phyloP scores from a whole-genome alignment of 2,888 invertebrate genomes.

The Drosophila yooni region DNA sequence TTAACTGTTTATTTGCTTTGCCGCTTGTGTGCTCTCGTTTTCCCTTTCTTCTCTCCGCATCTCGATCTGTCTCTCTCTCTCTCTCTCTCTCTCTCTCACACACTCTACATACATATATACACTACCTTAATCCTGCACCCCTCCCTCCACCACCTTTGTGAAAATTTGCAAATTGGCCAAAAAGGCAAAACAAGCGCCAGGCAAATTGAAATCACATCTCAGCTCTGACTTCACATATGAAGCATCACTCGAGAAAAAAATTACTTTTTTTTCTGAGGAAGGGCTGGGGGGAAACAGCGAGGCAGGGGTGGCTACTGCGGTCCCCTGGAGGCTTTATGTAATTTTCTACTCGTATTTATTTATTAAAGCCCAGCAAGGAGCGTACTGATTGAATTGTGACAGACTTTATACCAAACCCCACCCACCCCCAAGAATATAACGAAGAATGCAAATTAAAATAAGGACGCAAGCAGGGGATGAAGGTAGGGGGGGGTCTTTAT shows the following conservation, averaged over 20 bases:
- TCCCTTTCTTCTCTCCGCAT: not conserved
- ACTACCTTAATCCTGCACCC: conserved; percentile 52
- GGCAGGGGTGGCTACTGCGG: conserved; percentile 41
- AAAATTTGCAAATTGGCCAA: conserved; percentile 78
- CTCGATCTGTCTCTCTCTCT: not conserved
- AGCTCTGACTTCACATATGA: conserved; percentile 53
- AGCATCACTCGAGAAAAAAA: conserved; percentile 52
- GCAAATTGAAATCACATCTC: conserved; percentile 75
- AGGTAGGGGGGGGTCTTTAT: not conserved
- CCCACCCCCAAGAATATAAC: conserved; percentile 25
- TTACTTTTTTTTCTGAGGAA: conserved; percentile 44
- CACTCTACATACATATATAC: conserved; percentile 3
- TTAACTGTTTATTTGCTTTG: conserved; percentile 81
- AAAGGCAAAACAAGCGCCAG: conserved; percentile 59
- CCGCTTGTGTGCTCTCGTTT: conserved; percentile 54
- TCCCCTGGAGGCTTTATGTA: conserved; percentile 73
- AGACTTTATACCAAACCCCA: conserved; percentile 37
- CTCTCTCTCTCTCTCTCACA: not conserved
- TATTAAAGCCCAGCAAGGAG: conserved; percentile 59
- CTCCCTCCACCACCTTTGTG: conserved; percentile 44
- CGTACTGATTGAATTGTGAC: conserved; percentile 74
- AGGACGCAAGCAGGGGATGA: conserved; percentile 13
- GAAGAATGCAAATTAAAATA: conserved; percentile 76
- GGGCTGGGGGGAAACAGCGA: not conserved
- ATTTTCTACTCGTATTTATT: conserved; percentile 76